Conservation (phyloP, 1,140 invertebrate genomes). For the Cyrtorhinus lividipennis region DNA sequence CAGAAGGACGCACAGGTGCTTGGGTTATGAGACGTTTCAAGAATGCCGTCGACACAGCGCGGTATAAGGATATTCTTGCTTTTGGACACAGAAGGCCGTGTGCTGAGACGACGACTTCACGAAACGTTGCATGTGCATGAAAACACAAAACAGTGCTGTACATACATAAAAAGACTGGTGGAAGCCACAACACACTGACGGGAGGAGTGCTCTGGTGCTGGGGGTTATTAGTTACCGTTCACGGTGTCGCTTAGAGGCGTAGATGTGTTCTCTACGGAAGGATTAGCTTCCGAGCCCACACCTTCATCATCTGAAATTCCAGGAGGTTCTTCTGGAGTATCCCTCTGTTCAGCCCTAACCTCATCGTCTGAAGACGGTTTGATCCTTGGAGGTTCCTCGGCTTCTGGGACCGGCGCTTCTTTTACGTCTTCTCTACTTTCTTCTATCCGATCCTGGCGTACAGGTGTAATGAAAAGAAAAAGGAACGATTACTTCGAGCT, state of each 20-base stretch:
- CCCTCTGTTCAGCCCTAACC: not conserved
- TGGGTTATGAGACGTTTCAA: constrained; percentile 1
- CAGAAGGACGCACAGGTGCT: constrained; percentile 7
- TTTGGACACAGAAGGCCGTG: constrained; percentile 1
- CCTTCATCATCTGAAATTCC: constrained; percentile 23
- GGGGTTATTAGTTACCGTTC: constrained; percentile 5
- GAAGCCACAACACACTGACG: not conserved
- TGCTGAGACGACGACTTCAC: constrained; percentile 3
- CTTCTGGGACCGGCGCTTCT: no score
- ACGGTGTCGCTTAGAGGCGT: constrained; percentile 6
- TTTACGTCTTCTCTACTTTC: no score
- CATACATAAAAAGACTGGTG: not conserved
- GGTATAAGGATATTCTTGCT: constrained; percentile 2
- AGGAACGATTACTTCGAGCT: no score
- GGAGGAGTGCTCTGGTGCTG: constrained; percentile 1
- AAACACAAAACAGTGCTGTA: not conserved
- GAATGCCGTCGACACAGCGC: constrained; percentile 4
- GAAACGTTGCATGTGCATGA: not conserved
- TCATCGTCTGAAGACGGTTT: not conserved
- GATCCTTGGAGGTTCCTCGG: not conserved
- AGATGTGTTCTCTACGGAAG: constrained; percentile 11
- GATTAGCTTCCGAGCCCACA: constrained; percentile 12
- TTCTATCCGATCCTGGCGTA: no score
- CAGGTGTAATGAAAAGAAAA: no score
- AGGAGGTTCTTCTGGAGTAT: not conserved